Evolutionary conservation across 1,140 invertebrate genomes (phyloP).

Genomic region (Drosophila pseudoobscura): DNA sequence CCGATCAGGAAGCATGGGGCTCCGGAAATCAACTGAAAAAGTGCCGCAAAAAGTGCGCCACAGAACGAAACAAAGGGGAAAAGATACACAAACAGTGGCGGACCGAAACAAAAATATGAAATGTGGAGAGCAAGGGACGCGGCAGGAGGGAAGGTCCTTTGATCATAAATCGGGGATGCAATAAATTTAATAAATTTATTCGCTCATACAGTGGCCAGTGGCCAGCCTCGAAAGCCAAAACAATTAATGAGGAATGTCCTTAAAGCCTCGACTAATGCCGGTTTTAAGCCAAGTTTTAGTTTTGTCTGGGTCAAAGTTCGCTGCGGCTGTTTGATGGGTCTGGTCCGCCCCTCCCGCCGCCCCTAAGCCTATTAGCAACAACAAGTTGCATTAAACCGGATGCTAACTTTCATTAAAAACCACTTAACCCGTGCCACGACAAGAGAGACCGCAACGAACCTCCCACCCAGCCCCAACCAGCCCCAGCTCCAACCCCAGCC

Average conservation of each 20-base stretch:
- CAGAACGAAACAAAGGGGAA: slow-evolving; percentile 9
- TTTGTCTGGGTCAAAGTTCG: slow-evolving; percentile 30
- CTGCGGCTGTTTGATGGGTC: not conserved
- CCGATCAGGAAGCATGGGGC: slow-evolving; percentile 73
- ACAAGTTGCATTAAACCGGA: slow-evolving; percentile 77
- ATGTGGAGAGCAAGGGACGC: slow-evolving; percentile 16
- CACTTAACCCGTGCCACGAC: slow-evolving; percentile 72
- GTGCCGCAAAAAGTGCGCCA: slow-evolving; percentile 56
- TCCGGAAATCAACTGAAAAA: slow-evolving; percentile 79
- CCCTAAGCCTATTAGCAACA: slow-evolving; percentile 63
- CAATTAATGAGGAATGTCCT: slow-evolving; percentile 1
- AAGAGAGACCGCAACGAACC: slow-evolving; percentile 48
- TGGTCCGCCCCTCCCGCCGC: no score
- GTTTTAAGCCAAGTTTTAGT: slow-evolving; percentile 24
- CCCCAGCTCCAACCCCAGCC: no score
- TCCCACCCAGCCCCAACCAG: slow-evolving; percentile 7
- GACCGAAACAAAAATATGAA: slow-evolving; percentile 25
- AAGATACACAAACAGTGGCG: not conserved
- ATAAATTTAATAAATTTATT: slow-evolving; percentile 13
- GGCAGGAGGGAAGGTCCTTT: slow-evolving; percentile 9
- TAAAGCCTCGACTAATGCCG: not conserved
- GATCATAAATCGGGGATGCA: slow-evolving; percentile 18
- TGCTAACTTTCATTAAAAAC: slow-evolving; percentile 81
- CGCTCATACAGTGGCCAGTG: no score
- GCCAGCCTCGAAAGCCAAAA: slow-evolving; percentile 2